These are phyloP conservation scores for Madoqua kirkii DNA, from an alignment of 2,113 vertebrate species.

Conservation along the genomic window DNA sequence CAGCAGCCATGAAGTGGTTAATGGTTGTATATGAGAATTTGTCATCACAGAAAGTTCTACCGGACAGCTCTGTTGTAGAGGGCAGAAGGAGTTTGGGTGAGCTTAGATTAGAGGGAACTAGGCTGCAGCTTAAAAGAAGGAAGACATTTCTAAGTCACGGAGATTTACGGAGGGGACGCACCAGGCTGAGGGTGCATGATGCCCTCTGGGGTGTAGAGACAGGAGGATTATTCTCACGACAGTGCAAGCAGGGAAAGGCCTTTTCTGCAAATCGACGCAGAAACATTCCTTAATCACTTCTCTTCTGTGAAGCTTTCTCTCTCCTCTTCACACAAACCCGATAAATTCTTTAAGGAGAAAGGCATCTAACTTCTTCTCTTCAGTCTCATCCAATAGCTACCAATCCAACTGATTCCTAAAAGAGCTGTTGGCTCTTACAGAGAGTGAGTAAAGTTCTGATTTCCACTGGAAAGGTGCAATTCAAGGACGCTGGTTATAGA, in stretches of 20 bases:
- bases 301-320: neutral
- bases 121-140: neutral
- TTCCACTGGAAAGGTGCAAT: neutral
- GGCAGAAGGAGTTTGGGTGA: neutral
- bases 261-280: neutral
- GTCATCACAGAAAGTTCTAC: accelerated
- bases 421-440: neutral
- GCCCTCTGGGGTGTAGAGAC: neutral
- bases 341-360: neutral
- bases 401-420: neutral
- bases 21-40: too few species aligned
- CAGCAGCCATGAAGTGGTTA: neutral
- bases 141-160: neutral
- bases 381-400: neutral
- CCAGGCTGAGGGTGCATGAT: neutral
- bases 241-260: neutral
- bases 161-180: neutral
- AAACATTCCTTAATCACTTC: neutral
- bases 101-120: accelerated
- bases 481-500: neutral
- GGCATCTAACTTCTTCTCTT: neutral
- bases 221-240: neutral
- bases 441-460: neutral
- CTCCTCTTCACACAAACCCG: neutral
- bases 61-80: neutral